Conservation (phyloP, 1,140 invertebrate genomes). For the Helicoverpa zea region DNA sequence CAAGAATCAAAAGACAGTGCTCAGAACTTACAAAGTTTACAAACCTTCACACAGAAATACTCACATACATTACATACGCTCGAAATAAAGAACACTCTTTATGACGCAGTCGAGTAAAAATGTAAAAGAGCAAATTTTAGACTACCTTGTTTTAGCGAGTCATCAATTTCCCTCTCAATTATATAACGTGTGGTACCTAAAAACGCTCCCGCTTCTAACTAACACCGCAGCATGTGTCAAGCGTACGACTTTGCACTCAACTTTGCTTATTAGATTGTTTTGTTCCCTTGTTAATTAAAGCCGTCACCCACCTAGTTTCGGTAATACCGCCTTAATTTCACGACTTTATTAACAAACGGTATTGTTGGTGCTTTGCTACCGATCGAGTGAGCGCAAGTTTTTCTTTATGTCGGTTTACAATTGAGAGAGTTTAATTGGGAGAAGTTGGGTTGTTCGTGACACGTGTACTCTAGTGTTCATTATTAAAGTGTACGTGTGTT, state of each 20-base stretch:
- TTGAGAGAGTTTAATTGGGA: not conserved
- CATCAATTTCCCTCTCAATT: too few relatives aligned
- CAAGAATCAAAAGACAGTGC: too few relatives aligned
- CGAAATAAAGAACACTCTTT: too few relatives aligned
- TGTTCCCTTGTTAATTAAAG: slow-evolving; percentile 58
- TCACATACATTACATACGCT: too few relatives aligned
- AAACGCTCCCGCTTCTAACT: slow-evolving; percentile 21
- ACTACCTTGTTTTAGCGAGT: too few relatives aligned
- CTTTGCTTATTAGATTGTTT: slow-evolving; percentile 62
- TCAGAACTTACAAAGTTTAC: too few relatives aligned
- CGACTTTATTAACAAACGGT: slow-evolving; percentile 41
- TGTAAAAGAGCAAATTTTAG: too few relatives aligned
- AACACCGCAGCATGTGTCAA: slow-evolving; percentile 7
- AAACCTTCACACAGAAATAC: too few relatives aligned
- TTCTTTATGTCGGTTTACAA: slow-evolving; percentile 6
- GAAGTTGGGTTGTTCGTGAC: not conserved
- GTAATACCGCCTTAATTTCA: slow-evolving; percentile 51
- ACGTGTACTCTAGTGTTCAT: not conserved
- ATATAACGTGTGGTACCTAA: not conserved
- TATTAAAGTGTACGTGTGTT: too few relatives aligned
- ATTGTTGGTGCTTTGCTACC: slow-evolving; percentile 2
- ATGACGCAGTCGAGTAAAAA: too few relatives aligned
- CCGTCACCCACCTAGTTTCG: slow-evolving; percentile 51
- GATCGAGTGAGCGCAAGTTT: slow-evolving; percentile 9
- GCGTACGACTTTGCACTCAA: slow-evolving; percentile 55